Base-by-base conservation (phyloP, 2,888 invertebrate species). In the Polymixis flavicincta region DNA sequence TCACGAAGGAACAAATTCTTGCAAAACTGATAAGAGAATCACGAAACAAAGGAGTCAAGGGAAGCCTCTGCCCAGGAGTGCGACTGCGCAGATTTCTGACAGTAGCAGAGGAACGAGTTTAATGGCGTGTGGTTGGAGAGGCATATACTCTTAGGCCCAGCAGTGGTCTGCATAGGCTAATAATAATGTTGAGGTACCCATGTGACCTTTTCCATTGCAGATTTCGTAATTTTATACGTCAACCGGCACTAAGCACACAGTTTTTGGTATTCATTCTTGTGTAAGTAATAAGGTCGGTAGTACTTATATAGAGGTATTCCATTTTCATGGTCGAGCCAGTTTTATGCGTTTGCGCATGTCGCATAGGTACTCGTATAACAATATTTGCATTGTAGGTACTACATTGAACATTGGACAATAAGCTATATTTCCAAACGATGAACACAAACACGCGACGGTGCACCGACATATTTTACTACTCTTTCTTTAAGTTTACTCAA, bases 371-470 rank as follows among this genome's bases (percentile, higher is more conserved):
- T 66, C 9, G 9, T 65, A n/a, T n/a, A n/a, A 32, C 9, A 52
- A 32, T 66, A 52, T 66, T 52, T 17, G 32, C n/a, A 66, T 32
- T 50, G 65, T 25, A 37, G 6, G 28, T 28, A 28, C 25, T 32
- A 32, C 11, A 66, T 65, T 65, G 1, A 32, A n/a, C 52, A 32
- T n/a, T n/a, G 52, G 32, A 66, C 50, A 66, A 37, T 19, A 66
- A n/a, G 52, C 17, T 32, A 66, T 66, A 28, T 66, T 7, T 66
- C 7, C 11, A n/a, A 52, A 32, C 52, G 66, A 32, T 66, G 52
- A 66, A 52, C 66, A n/a, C n/a, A 32, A 17, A 66, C 17, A 52
- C 11, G 11, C n/a, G 32, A 52, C 32, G 32, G 59, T 59, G 14
- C 32, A 50, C 50, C 11, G 22, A 50, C 17, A 50, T 50, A 65